Evolutionary conservation across 1,140 invertebrate genomes (phyloP), one percentile per base, ranked within the genome.

Genomic region (Bombyx mandarina): DNA sequence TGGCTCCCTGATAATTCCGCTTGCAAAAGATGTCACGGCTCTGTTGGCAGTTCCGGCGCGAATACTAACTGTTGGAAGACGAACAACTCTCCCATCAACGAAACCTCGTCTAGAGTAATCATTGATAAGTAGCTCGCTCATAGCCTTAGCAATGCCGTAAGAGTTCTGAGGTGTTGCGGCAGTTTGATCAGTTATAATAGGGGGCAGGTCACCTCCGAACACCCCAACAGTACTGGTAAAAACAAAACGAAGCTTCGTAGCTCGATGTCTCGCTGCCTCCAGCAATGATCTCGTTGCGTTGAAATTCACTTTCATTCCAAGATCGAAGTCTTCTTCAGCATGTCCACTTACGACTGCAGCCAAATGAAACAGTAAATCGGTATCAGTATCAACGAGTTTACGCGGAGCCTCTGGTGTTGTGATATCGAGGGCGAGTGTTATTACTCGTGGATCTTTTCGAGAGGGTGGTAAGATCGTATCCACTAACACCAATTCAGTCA

Each of bases 1-100:
- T n/a, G 83, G 79, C 55, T 86, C 83, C 6, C 81, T 70, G n/a
- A 86, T 54, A 5, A 86, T 67, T 2, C 76, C 81, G 60, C 79
- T 82, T 0, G 71, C 81, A 48, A 82, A 86, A 8, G 79, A 82
- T 18, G 81, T 82, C 10, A 82, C 71, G 0, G 82, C 82, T 8
- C 57, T 54, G 55, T 86, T 86, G 2, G 82, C 57, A 2, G 52
- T 58, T 18, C 81, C 82, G 0, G 67, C 65, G 7, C 81, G 67
- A 0, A 86, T 77, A 7, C 67, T 75, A 7, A 86, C 77, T 3
- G 81, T 84, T 6, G 82, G 82, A 52, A 84, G 52, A 6, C 82
- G 66, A 43, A 84, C 63, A 0, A 70, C 53, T 1, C 75, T 65
- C 2, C 69, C 74, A 53, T 84, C 79, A 0, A 78, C 64, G 42